Evolutionary conservation across 2,113 vertebrate genomes (phyloP).

Genomic region (Cervus canadensis): DNA sequence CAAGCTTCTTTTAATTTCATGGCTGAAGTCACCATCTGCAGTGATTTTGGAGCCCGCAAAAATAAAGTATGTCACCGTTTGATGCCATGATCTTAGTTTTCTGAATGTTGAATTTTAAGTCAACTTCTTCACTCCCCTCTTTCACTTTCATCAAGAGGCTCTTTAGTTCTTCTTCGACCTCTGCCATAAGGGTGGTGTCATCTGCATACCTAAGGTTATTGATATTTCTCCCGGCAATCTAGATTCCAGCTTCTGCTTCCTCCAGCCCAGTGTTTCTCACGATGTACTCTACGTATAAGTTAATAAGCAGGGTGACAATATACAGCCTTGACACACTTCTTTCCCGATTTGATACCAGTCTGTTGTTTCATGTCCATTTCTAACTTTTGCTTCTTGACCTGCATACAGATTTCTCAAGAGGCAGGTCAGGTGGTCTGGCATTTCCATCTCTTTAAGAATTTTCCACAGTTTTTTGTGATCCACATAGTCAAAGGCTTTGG

Average conservation of each 20-base stretch:
- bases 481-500: background rate
- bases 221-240: background rate
- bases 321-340: rapidly evolving
- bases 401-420: background rate
- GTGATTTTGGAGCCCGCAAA: background rate
- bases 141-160: background rate
- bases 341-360: rapidly evolving
- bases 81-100: background rate
- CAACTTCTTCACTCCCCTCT: background rate
- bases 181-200: background rate
- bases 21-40: background rate
- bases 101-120: background rate
- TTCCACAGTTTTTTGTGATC: background rate
- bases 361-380: background rate
- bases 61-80: background rate
- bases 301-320: background rate
- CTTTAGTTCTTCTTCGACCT: background rate
- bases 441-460: background rate
- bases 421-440: background rate
- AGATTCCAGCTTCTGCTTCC: background rate
- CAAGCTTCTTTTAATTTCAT: background rate
- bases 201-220: background rate
- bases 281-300: background rate
- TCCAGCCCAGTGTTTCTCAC: background rate
- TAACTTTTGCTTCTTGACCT: background rate